Evolutionary conservation across 2,888 invertebrate genomes (phyloP).

Genomic region (Imbricaverruca yamaguchii): DNA sequence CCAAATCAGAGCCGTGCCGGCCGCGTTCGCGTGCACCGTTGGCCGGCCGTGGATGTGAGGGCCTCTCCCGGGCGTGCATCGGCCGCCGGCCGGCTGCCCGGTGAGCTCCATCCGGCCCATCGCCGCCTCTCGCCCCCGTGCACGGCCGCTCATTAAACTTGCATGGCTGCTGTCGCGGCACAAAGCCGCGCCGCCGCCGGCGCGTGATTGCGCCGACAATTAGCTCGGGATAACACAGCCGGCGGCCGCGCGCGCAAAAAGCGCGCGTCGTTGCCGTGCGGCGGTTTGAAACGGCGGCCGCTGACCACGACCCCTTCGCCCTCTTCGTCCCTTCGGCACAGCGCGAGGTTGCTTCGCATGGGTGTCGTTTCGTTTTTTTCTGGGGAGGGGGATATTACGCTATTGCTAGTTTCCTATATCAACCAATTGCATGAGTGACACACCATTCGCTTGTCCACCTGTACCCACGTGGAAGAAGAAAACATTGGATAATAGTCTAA

Average conservation of each 20-base stretch:
- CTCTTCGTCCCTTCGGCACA: too few species aligned
- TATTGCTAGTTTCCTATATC: too few species aligned
- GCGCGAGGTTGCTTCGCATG: too few species aligned
- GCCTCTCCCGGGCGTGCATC: background rate
- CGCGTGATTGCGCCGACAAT: background rate
- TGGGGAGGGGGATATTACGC: too few species aligned
- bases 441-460: too few species aligned
- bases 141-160: background rate
- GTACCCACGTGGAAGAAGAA: too few species aligned
- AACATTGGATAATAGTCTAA: too few species aligned
- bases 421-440: too few species aligned
- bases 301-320: background rate
- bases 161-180: background rate
- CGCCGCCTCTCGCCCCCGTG: background rate
- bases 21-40: background rate
- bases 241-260: background rate
- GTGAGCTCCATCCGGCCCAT: background rate
- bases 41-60: background rate
- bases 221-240: background rate
- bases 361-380: too few species aligned
- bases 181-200: background rate
- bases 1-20: background rate
- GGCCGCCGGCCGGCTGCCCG: too few species aligned
- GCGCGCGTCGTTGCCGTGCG: background rate
- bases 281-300: background rate